Evolutionary conservation across 2,888 invertebrate genomes (phyloP).

Genomic region (Xestia c-nigrum): DNA sequence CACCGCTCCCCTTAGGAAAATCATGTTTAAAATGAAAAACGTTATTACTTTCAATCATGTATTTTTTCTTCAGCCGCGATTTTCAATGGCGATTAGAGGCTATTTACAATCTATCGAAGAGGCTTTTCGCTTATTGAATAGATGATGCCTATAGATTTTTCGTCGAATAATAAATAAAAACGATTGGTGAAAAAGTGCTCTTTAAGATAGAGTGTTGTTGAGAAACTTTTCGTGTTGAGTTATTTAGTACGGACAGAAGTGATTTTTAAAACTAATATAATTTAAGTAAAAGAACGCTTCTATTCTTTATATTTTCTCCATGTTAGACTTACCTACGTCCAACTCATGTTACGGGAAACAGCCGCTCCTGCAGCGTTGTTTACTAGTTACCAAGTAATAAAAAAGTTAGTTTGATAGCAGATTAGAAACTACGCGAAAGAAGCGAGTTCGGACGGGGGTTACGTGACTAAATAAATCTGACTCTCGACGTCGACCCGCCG

Average conservation of each 20-base stretch:
- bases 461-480: slow-evolving; percentile 84
- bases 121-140: slow-evolving; percentile 62
- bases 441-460: slow-evolving; percentile 77
- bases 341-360: slow-evolving; percentile 68
- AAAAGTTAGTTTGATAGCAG: slow-evolving; percentile 86
- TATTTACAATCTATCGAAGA: slow-evolving; percentile 61
- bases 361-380: slow-evolving; percentile 78
- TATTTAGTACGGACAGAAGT: slow-evolving; percentile 5
- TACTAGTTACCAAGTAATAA: slow-evolving; percentile 86
- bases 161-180: slow-evolving; percentile 45
- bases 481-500: slow-evolving; percentile 63
- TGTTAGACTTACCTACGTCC: neutral
- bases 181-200: slow-evolving; percentile 11
- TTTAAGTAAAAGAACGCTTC: neutral
- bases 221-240: slow-evolving; percentile 8
- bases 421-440: slow-evolving; percentile 83
- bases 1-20: slow-evolving; percentile 79
- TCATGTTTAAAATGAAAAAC: slow-evolving; percentile 85
- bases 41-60: slow-evolving; percentile 77
- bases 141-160: slow-evolving; percentile 56
- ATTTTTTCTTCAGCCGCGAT: slow-evolving; percentile 66
- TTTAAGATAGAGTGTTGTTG: slow-evolving; percentile 4
- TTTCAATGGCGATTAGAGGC: slow-evolving; percentile 67
- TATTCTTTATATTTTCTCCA: neutral
- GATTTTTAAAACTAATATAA: neutral